Percentiles rank a stretch among this genome's conserved stretches.
Conservation (phyloP, 2,797 vertebrate genomes). For the Bryconaethiops microstoma region DNA sequence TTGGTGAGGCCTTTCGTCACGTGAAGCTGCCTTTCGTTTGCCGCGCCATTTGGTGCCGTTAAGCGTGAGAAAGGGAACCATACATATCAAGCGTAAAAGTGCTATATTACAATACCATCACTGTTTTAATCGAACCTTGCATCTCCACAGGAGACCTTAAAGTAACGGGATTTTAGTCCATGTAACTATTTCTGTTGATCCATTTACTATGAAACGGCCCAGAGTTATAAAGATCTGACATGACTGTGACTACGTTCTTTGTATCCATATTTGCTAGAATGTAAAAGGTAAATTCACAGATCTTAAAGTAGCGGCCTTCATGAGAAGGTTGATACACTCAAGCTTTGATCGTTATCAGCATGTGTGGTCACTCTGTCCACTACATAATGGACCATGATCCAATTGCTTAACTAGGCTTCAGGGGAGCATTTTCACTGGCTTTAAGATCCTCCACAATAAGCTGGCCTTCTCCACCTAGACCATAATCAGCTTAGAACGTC, state of each 20-base stretch:
- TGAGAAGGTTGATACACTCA: constrained; percentile 2
- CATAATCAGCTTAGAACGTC: constrained; percentile 50
- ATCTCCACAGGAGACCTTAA: no score
- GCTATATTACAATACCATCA: no score
- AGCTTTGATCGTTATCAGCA: background rate
- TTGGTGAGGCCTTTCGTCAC: constrained; percentile 26
- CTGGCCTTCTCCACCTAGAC: constrained; percentile 34
- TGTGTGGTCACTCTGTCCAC: constrained; percentile 7
- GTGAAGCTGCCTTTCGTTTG: constrained; percentile 45
- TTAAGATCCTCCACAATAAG: constrained; percentile 32
- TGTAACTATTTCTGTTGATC: background rate
- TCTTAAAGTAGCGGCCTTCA: background rate
- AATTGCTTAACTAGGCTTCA: constrained; percentile 28
- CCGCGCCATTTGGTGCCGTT: constrained; percentile 20
- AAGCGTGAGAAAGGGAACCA: background rate
- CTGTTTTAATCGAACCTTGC: no score
- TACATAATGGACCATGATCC: constrained; percentile 35
- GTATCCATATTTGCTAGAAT: background rate
- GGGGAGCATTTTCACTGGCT: constrained; percentile 50
- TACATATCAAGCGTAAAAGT: background rate
- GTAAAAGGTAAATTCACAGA: background rate
- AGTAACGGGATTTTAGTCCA: background rate
- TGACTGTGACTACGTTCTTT: background rate
- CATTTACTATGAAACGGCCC: background rate
- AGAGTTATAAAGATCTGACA: background rate